phyloP scores from a whole-genome alignment of 2,888 invertebrate genomes.

The Ligdia adustata region DNA sequence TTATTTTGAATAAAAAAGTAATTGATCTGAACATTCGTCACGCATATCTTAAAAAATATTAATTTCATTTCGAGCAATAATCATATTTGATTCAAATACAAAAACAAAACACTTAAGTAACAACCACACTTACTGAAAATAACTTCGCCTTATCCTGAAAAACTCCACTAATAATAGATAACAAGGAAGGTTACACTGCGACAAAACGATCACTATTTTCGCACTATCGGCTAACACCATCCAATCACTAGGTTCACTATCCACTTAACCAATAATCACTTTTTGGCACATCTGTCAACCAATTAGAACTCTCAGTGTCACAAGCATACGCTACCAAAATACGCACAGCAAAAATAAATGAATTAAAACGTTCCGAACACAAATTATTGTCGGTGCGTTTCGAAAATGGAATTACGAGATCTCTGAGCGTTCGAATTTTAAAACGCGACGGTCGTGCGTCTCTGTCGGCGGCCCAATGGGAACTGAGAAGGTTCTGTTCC shows the following conservation, averaged over 20 bases:
- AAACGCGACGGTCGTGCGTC: slow-evolving; percentile 39
- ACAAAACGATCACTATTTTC: slow-evolving; percentile 15
- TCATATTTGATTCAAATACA: not conserved
- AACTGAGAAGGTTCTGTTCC: slow-evolving; percentile 65
- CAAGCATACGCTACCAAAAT: not conserved
- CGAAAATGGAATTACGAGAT: slow-evolving; percentile 20
- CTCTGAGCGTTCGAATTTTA: slow-evolving; percentile 23
- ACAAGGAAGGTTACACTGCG: slow-evolving; percentile 10
- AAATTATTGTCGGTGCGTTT: slow-evolving; percentile 8
- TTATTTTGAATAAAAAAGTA: no score
- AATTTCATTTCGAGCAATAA: not conserved
- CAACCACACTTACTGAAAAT: slow-evolving; percentile 2
- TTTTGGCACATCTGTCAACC: slow-evolving; percentile 5
- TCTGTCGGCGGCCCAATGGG: slow-evolving; percentile 61
- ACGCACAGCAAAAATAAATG: not conserved
- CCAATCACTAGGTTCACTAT: slow-evolving; percentile 32
- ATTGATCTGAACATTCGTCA: no score
- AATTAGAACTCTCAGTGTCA: slow-evolving; percentile 5
- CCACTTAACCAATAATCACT: slow-evolving; percentile 32
- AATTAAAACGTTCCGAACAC: slow-evolving; percentile 8
- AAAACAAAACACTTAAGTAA: not conserved
- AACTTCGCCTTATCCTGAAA: slow-evolving; percentile 1
- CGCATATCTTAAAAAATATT: no score
- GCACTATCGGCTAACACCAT: slow-evolving; percentile 28
- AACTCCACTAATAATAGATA: not conserved